phyloP scores from a whole-genome alignment of 2,113 vertebrate genomes.

The Pseudolaguvia tuberculata region DNA sequence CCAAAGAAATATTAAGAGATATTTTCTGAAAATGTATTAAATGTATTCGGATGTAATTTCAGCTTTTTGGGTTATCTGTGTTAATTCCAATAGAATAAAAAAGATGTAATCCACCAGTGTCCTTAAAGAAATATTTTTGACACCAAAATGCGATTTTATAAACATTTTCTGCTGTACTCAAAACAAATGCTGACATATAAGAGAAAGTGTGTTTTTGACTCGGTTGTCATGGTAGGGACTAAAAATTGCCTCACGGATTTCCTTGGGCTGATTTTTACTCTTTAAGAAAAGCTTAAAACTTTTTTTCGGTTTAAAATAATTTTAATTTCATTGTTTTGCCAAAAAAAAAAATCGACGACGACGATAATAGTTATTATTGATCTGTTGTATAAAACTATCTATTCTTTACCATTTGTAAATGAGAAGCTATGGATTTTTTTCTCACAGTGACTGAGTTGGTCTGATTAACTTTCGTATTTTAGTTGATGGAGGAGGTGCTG shows the following conservation, averaged over 20 bases:
- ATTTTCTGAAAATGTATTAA: not conserved
- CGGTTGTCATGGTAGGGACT: conserved; percentile 10
- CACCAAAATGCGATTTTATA: no score
- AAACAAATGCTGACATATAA: no score
- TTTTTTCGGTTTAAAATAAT: no score
- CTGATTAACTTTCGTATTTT: conserved; percentile 3
- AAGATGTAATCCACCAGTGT: not conserved
- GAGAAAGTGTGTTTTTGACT: not conserved
- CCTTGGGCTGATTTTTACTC: not conserved
- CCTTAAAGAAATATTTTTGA: not conserved
- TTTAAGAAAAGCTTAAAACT: not conserved
- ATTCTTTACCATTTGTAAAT: not conserved
- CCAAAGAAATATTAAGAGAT: conserved; percentile 1
- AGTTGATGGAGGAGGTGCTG: not conserved
- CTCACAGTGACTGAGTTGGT: conserved; percentile 3
- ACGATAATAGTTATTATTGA: not conserved
- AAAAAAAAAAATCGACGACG: not conserved
- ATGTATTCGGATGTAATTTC: not conserved
- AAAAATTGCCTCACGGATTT: not conserved
- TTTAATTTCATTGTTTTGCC: conserved; percentile 16
- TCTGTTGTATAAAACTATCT: not conserved
- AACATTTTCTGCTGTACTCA: not conserved
- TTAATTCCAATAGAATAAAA: not conserved
- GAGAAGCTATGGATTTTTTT: not conserved
- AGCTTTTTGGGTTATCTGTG: not conserved